Percentiles rank a stretch among this genome's conserved stretches.
Evolutionary conservation across 53 echinoderm and acorn worm genomes (phyloP).

Genomic region (Paelopatides confundens): DNA sequence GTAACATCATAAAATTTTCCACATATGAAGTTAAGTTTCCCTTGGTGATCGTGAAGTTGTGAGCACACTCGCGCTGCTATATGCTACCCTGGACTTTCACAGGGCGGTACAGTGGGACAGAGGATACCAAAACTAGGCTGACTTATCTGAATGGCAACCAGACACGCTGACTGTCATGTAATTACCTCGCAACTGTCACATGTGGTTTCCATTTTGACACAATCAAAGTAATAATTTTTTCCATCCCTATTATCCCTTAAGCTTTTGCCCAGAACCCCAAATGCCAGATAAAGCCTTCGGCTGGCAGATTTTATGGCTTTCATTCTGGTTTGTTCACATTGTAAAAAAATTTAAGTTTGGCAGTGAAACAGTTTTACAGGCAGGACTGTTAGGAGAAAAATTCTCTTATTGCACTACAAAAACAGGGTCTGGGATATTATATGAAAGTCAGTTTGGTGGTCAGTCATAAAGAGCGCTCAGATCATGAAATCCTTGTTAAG

Average conservation of each 20-base stretch:
- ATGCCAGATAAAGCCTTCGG: conserved; percentile 45
- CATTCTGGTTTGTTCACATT: conserved; percentile 49
- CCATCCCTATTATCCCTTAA: conserved; percentile 44
- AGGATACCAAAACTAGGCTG: conserved; percentile 12
- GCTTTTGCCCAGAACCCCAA: conserved; percentile 52
- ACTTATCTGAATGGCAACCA: conserved; percentile 27
- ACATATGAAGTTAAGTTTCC: conserved; percentile 40
- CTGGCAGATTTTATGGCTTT: conserved; percentile 42
- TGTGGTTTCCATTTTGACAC: conserved; percentile 52
- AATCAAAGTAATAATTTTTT: conserved; percentile 49
- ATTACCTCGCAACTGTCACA: conserved; percentile 54
- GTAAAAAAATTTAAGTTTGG: conserved; percentile 52
- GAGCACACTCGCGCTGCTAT: neutral
- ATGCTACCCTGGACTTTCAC: conserved; percentile 20
- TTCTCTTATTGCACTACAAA: conserved; percentile 23
- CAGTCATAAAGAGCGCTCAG: conserved; percentile 25
- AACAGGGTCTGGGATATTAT: conserved; percentile 12
- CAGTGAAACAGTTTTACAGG: conserved; percentile 44
- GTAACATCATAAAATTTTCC: conserved; percentile 18
- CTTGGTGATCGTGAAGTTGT: conserved; percentile 25
- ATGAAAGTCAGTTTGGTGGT: conserved; percentile 45
- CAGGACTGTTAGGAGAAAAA: conserved; percentile 41
- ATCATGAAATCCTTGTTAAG: conserved; percentile 52
- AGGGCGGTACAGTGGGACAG: neutral
- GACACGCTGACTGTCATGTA: conserved; percentile 42